phyloP scores from a whole-genome alignment of 2,888 invertebrate species.

The Luffia ferchaultella region DNA sequence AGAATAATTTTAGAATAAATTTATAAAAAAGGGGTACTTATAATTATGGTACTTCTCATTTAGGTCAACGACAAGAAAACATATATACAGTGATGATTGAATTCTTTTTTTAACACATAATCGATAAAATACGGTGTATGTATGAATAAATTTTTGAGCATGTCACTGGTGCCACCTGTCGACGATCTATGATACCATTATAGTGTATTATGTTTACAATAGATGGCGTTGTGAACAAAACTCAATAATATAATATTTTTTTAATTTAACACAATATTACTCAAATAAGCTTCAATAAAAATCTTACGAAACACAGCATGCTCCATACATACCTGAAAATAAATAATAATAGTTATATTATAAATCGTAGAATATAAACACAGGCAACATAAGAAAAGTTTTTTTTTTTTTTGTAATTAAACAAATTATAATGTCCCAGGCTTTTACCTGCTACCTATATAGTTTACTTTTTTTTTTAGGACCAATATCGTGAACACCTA shows the following conservation, averaged over 20 bases:
- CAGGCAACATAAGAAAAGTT: too few relatives aligned
- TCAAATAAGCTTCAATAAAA: neutral
- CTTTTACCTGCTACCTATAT: too few relatives aligned
- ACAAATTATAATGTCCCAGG: too few relatives aligned
- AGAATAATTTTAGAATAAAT: neutral
- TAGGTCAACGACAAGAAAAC: too few relatives aligned
- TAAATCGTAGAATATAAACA: constrained; percentile 20
- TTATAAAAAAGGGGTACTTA: too few relatives aligned
- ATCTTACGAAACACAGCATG: neutral
- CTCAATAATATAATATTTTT: neutral
- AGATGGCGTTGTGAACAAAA: neutral
- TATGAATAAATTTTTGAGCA: neutral
- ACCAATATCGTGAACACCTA: too few relatives aligned
- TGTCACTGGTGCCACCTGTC: neutral
- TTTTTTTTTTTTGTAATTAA: too few relatives aligned
- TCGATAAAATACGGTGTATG: too few relatives aligned
- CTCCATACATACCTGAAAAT: constrained; percentile 9
- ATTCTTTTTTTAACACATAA: too few relatives aligned
- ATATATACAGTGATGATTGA: too few relatives aligned
- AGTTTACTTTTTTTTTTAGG: too few relatives aligned
- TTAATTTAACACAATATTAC: neutral
- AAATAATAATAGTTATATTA: constrained; percentile 14
- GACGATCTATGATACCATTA: neutral
- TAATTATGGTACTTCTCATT: too few relatives aligned
- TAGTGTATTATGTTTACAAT: neutral